Percentiles rank a stretch among this genome's conserved stretches.
phyloP scores from a whole-genome alignment of 2,113 vertebrate genomes.

The Variabilichromis moorii region DNA sequence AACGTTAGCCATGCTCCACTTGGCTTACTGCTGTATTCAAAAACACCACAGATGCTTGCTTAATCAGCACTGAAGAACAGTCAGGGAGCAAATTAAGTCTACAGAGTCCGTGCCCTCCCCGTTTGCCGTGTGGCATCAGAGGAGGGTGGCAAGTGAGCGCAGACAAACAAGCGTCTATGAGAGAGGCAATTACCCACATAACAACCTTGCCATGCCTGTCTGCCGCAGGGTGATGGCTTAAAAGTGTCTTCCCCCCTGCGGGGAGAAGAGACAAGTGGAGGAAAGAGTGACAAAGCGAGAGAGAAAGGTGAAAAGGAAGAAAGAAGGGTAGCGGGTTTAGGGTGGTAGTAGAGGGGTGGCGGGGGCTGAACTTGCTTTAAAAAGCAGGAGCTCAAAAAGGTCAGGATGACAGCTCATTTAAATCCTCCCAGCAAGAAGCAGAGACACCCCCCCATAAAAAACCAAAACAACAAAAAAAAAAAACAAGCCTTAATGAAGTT shows the following conservation, averaged over 20 bases:
- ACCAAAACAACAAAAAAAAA: not conserved
- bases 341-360: not conserved
- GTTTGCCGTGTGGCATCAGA: slow-evolving; percentile 41
- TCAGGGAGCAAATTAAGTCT: slow-evolving; percentile 64
- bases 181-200: slow-evolving; percentile 70
- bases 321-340: slow-evolving; percentile 12
- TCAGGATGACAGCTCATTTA: slow-evolving; percentile 77
- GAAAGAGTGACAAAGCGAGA: slow-evolving; percentile 55
- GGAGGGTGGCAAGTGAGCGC: slow-evolving; percentile 34
- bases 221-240: slow-evolving; percentile 60
- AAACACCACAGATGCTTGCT: slow-evolving; percentile 60
- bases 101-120: slow-evolving; percentile 49
- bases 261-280: slow-evolving; percentile 47
- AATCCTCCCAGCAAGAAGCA: slow-evolving; percentile 58
- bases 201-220: slow-evolving; percentile 66
- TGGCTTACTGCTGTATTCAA: slow-evolving; percentile 54
- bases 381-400: slow-evolving; percentile 68
- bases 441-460: accelerated
- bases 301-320: slow-evolving; percentile 43
- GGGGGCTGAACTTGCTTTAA: slow-evolving; percentile 49
- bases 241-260: slow-evolving; percentile 52
- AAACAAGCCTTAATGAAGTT: slow-evolving; percentile 65
- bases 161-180: slow-evolving; percentile 52
- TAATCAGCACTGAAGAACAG: slow-evolving; percentile 65
- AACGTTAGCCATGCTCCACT: slow-evolving; percentile 48